A percentile compares a stretch with the other conserved stretches of the same genome.
Evolutionary conservation across 2,888 invertebrate genomes (phyloP).

Genomic region (Cinara cedri): DNA sequence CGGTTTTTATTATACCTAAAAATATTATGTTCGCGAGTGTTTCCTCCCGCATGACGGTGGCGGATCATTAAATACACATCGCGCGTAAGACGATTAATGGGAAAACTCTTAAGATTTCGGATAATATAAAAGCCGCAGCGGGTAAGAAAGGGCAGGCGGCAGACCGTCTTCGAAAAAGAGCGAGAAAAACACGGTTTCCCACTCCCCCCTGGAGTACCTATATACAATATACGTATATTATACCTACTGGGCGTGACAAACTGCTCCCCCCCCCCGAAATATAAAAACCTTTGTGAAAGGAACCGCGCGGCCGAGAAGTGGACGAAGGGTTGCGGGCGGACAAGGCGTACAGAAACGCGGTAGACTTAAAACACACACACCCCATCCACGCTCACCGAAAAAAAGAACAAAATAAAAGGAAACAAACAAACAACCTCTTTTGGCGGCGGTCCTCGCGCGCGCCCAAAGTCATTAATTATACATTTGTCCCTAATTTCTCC

Average conservation of each 20-base stretch:
- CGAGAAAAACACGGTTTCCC: background rate
- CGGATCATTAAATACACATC: conserved; percentile 4
- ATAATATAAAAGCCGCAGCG: background rate
- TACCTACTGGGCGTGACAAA: background rate
- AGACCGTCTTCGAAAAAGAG: background rate
- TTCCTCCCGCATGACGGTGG: background rate
- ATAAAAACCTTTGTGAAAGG: conserved; percentile 18
- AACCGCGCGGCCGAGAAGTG: background rate
- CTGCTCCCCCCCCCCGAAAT: background rate
- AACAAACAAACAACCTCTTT: conserved; percentile 40
- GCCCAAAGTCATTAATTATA: conserved; percentile 49
- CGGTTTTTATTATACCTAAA: too few species aligned
- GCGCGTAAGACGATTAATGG: conserved; percentile 32
- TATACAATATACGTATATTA: background rate
- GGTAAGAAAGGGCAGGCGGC: too few species aligned
- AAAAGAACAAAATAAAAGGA: conserved; percentile 5
- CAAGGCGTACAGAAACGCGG: too few species aligned
- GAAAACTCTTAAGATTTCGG: background rate
- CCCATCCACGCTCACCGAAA: background rate
- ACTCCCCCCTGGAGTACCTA: background rate
- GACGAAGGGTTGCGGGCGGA: too few species aligned
- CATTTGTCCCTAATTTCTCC: conserved; percentile 48
- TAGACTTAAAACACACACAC: background rate
- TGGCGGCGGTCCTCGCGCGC: background rate
- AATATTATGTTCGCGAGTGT: background rate